phyloP scores from a whole-genome alignment of 2,888 invertebrate species.

The Leucoma salicis region DNA sequence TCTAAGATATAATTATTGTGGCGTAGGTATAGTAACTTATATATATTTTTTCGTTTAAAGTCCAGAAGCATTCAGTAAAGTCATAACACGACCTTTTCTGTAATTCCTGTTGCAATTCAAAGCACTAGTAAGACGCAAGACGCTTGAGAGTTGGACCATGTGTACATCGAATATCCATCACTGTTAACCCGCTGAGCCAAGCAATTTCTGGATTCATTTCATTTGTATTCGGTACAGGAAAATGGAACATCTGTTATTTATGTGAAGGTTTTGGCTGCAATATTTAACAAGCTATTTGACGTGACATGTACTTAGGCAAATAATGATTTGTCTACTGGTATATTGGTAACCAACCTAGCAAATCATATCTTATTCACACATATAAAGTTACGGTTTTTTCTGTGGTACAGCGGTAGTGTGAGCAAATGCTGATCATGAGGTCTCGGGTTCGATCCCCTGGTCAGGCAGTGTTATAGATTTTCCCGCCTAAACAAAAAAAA shows the following conservation, averaged over 20 bases:
- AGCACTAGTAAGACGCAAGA: conserved; percentile 9
- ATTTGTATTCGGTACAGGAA: conserved; percentile 53
- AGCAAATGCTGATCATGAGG: too few relatives aligned
- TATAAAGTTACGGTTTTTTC: too few relatives aligned
- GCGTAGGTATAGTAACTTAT: too few relatives aligned
- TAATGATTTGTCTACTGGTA: neutral
- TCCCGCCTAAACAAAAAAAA: too few relatives aligned
- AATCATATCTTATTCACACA: too few relatives aligned
- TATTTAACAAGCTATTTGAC: conserved; percentile 37
- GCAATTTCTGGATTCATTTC: conserved; percentile 51
- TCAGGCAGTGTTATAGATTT: too few relatives aligned
- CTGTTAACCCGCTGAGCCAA: conserved; percentile 33
- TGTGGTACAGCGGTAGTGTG: too few relatives aligned
- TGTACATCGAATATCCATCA: conserved; percentile 37
- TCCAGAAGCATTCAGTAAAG: too few relatives aligned
- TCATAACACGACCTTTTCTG: conserved; percentile 1
- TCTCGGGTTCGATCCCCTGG: too few relatives aligned
- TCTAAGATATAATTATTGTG: too few relatives aligned
- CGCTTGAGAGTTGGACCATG: conserved; percentile 8
- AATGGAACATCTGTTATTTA: conserved; percentile 50
- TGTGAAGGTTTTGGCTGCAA: conserved; percentile 34
- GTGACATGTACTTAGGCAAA: conserved; percentile 15
- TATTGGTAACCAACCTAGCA: too few relatives aligned
- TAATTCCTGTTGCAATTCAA: conserved; percentile 1
- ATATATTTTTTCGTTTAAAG: too few relatives aligned